A percentile compares a stretch with the other conserved stretches of the same genome.
phyloP scores from a whole-genome alignment of 2,113 vertebrate genomes.

The Platycercus adscitus region DNA sequence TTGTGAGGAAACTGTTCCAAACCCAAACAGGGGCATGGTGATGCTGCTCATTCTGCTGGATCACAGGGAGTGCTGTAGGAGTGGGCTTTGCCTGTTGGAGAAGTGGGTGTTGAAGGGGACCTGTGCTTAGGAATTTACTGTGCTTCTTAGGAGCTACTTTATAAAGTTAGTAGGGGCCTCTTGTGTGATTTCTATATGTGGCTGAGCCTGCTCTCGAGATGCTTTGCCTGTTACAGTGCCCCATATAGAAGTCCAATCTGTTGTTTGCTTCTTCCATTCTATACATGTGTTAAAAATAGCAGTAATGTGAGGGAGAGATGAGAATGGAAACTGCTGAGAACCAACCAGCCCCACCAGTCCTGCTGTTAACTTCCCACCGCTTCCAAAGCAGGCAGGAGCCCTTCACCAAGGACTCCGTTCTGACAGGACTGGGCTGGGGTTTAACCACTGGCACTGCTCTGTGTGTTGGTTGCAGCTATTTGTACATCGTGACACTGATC shows the following conservation, averaged over 20 bases:
- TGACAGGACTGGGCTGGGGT: background rate
- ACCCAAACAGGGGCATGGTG: rapidly evolving
- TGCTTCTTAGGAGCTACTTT: background rate
- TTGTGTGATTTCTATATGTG: background rate
- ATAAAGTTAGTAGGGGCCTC: background rate
- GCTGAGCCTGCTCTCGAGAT: background rate
- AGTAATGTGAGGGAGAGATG: background rate
- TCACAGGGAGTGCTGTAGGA: background rate
- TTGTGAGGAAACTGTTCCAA: background rate
- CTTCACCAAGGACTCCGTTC: background rate
- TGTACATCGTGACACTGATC: background rate
- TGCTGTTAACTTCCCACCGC: background rate
- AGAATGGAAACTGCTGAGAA: background rate
- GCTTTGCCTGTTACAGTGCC: background rate
- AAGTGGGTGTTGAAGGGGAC: background rate
- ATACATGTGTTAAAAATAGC: background rate
- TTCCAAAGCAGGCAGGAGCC: background rate
- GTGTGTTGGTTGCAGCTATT: background rate
- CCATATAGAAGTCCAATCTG: background rate
- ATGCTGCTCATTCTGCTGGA: background rate
- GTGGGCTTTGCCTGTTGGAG: background rate
- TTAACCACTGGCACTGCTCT: background rate
- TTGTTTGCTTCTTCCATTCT: background rate
- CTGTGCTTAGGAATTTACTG: background rate
- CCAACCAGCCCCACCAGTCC: background rate